Conservation (phyloP, 2,113 vertebrate species). For the Cyanoderma ruficeps region DNA sequence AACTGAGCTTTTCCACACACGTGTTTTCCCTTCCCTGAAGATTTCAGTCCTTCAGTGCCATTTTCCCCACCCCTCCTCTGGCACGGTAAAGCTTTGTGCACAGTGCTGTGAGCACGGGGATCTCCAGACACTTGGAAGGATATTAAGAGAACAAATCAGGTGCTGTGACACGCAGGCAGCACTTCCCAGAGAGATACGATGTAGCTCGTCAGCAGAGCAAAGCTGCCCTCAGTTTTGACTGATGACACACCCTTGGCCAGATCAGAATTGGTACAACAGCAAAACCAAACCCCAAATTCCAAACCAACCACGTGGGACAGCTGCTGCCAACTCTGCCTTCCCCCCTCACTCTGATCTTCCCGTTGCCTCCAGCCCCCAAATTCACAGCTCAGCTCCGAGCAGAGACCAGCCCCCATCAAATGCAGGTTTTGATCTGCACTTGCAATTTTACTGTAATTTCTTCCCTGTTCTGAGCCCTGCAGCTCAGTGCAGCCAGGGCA, state of each 20-base stretch:
- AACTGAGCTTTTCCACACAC: neutral
- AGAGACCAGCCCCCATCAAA: neutral
- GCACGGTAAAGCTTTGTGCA: neutral
- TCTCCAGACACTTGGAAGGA: neutral
- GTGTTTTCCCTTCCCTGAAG: neutral
- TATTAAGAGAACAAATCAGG: neutral
- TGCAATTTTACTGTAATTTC: neutral
- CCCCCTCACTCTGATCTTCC: neutral
- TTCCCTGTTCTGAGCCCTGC: neutral
- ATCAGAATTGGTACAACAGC: neutral
- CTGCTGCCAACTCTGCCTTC: neutral
- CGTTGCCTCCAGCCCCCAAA: neutral
- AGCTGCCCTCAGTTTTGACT: neutral
- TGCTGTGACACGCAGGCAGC: neutral
- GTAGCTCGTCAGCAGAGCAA: neutral
- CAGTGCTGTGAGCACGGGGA: neutral
- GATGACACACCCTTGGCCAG: neutral
- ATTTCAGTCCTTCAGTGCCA: neutral
- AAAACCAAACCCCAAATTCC: neutral
- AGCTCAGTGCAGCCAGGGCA: neutral
- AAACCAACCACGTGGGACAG: neutral
- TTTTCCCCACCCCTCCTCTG: neutral
- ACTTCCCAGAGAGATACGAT: neutral
- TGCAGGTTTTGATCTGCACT: neutral
- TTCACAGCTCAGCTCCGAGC: neutral